A percentile compares a stretch with the other conserved stretches of the same genome.
Evolutionary conservation across 2,797 vertebrate species (phyloP).

Genomic region (Pseudochirops corinnae): DNA sequence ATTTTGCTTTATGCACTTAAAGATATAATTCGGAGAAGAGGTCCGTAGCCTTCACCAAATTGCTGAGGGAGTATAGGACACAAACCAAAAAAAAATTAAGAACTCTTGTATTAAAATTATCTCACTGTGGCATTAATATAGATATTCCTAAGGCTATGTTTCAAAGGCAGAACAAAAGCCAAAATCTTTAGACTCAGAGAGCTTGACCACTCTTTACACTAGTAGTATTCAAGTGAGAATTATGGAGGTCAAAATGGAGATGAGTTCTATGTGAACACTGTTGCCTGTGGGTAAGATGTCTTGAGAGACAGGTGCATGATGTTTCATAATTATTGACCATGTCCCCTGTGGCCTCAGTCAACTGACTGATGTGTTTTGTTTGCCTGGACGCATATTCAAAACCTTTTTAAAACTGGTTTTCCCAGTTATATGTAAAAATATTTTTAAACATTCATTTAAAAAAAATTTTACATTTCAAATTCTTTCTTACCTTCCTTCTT

Average conservation of each 20-base stretch:
- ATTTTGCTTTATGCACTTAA: neutral
- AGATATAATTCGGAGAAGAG: neutral
- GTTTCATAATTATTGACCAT: neutral
- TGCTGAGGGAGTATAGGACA: neutral
- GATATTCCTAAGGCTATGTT: neutral
- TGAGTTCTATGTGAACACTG: neutral
- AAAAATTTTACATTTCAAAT: neutral
- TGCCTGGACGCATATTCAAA: neutral
- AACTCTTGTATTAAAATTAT: neutral
- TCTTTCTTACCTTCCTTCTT: neutral
- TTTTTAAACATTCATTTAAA: neutral
- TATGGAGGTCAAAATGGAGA: neutral
- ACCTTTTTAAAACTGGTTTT: neutral
- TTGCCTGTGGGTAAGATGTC: neutral
- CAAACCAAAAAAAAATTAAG: neutral
- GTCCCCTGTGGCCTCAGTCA: neutral
- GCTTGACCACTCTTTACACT: neutral
- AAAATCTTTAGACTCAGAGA: neutral
- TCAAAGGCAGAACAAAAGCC: neutral
- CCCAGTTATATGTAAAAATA: neutral
- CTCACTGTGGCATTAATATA: neutral
- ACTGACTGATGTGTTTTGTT: neutral
- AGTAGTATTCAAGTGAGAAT: neutral
- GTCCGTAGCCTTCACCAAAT: neutral
- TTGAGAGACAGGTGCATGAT: neutral